Percentiles rank a stretch among this genome's conserved stretches.
Evolutionary conservation across 2,113 vertebrate genomes (phyloP).

Genomic region (Cyanoderma ruficeps): DNA sequence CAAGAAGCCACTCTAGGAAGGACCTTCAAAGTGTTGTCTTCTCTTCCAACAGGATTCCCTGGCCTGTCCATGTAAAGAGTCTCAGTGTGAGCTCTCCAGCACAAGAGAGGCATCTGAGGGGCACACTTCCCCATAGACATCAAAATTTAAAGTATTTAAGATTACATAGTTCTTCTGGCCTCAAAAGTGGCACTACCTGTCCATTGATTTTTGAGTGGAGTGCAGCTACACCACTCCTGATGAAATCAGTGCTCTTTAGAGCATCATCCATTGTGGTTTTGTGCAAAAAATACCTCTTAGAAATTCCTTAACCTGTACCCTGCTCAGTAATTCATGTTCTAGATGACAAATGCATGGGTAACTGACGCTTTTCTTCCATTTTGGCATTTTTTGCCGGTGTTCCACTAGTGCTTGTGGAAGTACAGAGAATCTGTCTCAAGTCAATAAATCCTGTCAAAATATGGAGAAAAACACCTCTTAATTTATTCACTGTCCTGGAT

Average conservation of each 20-base stretch:
- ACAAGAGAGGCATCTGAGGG: not conserved
- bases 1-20: not conserved
- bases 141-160: not conserved
- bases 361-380: not conserved
- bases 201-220: not conserved
- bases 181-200: not conserved
- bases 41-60: not conserved
- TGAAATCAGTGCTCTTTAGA: not conserved
- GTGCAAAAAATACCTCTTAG: not conserved
- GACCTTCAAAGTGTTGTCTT: not conserved
- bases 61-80: not conserved
- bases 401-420: not conserved
- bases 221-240: not conserved
- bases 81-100: not conserved
- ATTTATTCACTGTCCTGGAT: not conserved
- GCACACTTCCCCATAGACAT: not conserved
- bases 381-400: not conserved
- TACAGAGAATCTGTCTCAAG: not conserved
- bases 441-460: not conserved
- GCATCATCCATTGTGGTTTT: not conserved
- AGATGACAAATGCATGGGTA: not conserved
- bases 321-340: not conserved
- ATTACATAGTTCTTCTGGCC: not conserved
- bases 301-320: not conserved
- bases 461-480: accelerated